A percentile compares a stretch with the other conserved stretches of the same genome.
Evolutionary conservation across 2,113 vertebrate species (phyloP).

Genomic region (Crotalus horridus): DNA sequence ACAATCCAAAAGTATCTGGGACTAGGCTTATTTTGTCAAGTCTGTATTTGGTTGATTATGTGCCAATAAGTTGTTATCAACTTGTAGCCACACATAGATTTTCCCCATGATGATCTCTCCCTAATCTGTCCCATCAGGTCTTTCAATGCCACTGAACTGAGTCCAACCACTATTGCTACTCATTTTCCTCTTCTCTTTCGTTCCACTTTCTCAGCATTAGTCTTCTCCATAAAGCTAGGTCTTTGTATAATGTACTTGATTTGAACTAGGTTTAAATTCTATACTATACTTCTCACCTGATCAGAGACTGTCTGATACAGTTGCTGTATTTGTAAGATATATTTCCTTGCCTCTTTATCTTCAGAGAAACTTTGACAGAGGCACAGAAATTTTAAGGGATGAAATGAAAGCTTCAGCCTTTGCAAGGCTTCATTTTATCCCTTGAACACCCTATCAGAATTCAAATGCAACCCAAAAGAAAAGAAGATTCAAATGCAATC

Average conservation of each 20-base stretch:
- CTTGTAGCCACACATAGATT: not conserved
- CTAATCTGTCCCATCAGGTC: not conserved
- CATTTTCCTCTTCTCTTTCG: not conserved
- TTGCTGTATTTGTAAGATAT: not conserved
- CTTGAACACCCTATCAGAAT: not conserved
- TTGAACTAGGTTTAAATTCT: not conserved
- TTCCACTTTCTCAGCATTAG: not conserved
- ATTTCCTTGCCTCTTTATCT: not conserved
- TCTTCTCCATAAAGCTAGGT: not conserved
- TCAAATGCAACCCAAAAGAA: not conserved
- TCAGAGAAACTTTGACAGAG: not conserved
- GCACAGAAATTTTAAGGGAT: not conserved
- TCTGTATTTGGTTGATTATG: not conserved
- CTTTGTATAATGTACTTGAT: not conserved
- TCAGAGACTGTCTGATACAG: not conserved
- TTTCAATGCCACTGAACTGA: not conserved
- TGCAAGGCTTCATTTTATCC: not conserved
- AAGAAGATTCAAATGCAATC: not conserved
- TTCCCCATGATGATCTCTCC: not conserved
- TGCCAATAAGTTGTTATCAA: not conserved
- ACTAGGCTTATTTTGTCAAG: not conserved
- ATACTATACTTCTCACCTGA: not conserved
- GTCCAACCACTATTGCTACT: not conserved
- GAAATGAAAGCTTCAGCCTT: not conserved
- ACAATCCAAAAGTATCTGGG: not conserved